Conservation (phyloP, 2,888 invertebrate genomes). For the Caenorhabditis panamensis region DNA sequence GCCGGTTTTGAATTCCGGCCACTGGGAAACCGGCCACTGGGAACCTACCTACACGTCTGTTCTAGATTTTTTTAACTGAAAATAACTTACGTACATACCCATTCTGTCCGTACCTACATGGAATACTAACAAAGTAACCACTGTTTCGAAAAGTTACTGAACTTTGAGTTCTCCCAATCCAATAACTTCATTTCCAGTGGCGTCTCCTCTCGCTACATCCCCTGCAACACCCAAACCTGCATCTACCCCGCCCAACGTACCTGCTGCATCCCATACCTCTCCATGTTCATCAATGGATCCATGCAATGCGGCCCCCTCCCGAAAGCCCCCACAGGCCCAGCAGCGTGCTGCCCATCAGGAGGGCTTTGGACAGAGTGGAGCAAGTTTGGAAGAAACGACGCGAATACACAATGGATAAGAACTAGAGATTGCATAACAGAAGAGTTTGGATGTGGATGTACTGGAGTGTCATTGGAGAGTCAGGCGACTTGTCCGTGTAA, state of each 20-base stretch:
- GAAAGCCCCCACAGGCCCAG: background rate
- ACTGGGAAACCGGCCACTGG: no score
- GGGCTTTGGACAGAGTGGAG: background rate
- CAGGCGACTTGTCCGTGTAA: no score
- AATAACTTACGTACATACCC: no score
- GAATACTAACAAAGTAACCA: no score
- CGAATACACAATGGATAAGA: background rate
- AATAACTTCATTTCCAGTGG: background rate
- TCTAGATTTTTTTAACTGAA: no score
- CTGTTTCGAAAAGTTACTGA: no score
- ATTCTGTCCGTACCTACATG: no score
- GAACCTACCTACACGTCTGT: no score
- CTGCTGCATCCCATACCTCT: conserved; percentile 8
- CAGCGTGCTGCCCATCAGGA: background rate
- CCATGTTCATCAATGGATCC: conserved; percentile 13
- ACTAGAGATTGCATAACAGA: no score
- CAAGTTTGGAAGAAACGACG: background rate
- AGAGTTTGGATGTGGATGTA: no score
- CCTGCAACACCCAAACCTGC: background rate
- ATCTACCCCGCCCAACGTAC: conserved; percentile 8
- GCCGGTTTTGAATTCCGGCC: no score
- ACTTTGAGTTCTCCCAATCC: no score
- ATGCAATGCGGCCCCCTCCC: conserved; percentile 3
- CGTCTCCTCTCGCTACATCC: background rate
- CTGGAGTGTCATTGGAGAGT: background rate